phyloP scores from a whole-genome alignment of 2,797 vertebrate species.

The Sebastes trivittatus region DNA sequence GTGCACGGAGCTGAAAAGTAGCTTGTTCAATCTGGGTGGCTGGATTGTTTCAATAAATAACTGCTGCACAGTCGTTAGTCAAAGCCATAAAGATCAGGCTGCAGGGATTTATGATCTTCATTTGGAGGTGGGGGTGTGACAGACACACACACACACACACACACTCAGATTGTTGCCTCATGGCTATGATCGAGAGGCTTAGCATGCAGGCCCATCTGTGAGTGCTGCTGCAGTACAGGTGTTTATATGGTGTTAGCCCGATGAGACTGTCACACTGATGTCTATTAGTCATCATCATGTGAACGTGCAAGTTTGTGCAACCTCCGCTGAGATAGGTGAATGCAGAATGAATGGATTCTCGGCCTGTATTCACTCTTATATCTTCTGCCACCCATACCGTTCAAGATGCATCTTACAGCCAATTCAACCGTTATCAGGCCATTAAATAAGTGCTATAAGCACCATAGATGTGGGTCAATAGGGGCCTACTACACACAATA shows the following conservation, averaged over 20 bases:
- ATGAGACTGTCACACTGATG: conserved; percentile 44
- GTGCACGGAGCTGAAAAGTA: conserved; percentile 54
- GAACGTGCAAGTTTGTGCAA: conserved; percentile 43
- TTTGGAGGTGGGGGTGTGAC: conserved; percentile 62
- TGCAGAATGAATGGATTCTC: conserved; percentile 26
- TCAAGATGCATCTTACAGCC: not conserved
- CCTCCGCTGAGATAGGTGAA: conserved; percentile 18
- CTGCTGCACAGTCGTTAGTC: conserved; percentile 75
- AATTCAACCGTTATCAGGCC: too few relatives aligned
- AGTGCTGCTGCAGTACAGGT: conserved; percentile 69
- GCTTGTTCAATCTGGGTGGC: conserved; percentile 75
- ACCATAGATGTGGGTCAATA: too few relatives aligned
- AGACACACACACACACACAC: conserved; percentile 19
- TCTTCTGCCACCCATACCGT: not conserved
- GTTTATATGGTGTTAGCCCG: conserved; percentile 64
- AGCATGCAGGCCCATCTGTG: conserved; percentile 68
- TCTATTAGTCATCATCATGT: conserved; percentile 60
- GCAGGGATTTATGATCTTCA: conserved; percentile 77
- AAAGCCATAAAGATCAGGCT: conserved; percentile 78
- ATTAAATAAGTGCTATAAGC: too few relatives aligned
- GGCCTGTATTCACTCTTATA: not conserved
- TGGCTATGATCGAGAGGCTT: conserved; percentile 67
- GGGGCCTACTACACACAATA: too few relatives aligned
- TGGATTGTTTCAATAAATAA: conserved; percentile 83
- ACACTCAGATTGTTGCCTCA: conserved; percentile 58